Evolutionary conservation across 2,888 invertebrate species (phyloP), one percentile per base, ranked within the genome.

Genomic region (Microdon myrmicae): DNA sequence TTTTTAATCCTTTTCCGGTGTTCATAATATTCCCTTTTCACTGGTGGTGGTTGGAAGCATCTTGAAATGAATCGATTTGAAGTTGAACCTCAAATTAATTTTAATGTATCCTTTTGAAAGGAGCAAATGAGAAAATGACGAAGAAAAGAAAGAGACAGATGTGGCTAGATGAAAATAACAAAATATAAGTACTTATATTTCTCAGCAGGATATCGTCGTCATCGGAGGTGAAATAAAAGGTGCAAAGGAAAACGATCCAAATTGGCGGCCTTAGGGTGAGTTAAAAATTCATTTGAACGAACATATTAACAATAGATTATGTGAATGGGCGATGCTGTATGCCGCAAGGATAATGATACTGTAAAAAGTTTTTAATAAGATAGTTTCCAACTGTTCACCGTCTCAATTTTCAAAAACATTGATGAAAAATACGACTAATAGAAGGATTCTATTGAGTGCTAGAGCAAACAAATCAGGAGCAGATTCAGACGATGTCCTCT

Each of bases 331-430:
- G 29, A 25, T 19, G 9, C 16, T 34, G 48, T 37, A 41, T 29
- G 64, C 51, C 64, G 47, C 51, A 58, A 64, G 58, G 58, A 64
- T 64, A 64, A 64, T 64, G 47, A 64, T 47, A 64, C 32, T 17
- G 51, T 51, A 45, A 26, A 53, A n/a, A n/a, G n/a, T n/a, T 31
- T 49, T 56, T 56, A 56, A 56, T 51, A 56, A 61, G 47, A 37
- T 48, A 56, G 48, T 48, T 48, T 41, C 56, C 56, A 35, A 48
- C 41, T 31, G 56, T 25, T 14, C 14, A 22, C 4, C 3, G 10
- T 16, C 17, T 20, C 19, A n/a, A n/a, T n/a, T n/a, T n/a, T 12
- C 5, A 17, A 38, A 12, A 29, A n/a, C n/a, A n/a, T n/a, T n/a
- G n/a, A n/a, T n/a, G n/a, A 43, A 19, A 20, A 31, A 26, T 9